phyloP scores from a whole-genome alignment of 2,888 invertebrate species.

The Heliconius charithonia region DNA sequence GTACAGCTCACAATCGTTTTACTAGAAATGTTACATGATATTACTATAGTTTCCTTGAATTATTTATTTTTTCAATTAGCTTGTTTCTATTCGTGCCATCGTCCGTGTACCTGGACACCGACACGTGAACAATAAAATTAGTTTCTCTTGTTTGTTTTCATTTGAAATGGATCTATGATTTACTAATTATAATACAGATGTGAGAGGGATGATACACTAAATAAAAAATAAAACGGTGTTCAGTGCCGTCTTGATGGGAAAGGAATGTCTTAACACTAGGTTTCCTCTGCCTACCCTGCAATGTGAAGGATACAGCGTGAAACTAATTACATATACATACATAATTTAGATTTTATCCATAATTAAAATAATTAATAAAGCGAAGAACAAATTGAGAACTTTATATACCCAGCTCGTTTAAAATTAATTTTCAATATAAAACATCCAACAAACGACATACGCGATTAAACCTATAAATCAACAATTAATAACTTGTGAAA shows the following conservation, averaged over 20 bases:
- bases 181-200: neutral
- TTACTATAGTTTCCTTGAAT: conserved; percentile 39
- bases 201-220: no score
- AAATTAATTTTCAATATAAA: neutral
- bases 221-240: no score
- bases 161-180: neutral
- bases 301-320: no score
- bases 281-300: no score
- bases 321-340: no score
- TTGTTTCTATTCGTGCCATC: conserved; percentile 32
- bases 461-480: neutral
- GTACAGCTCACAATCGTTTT: conserved; percentile 41
- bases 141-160: neutral
- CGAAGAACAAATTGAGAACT: neutral
- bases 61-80: conserved; percentile 38
- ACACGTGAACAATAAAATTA: conserved; percentile 16
- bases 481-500: neutral
- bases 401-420: neutral
- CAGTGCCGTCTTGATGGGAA: no score
- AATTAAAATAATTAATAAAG: neutral
- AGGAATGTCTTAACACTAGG: no score
- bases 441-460: neutral
- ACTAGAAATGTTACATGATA: conserved; percentile 41
- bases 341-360: no score
- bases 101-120: neutral